Evolutionary conservation across 2,113 vertebrate species (phyloP), one percentile per base, ranked within the genome.

Genomic region (Puntigrus tetrazona): DNA sequence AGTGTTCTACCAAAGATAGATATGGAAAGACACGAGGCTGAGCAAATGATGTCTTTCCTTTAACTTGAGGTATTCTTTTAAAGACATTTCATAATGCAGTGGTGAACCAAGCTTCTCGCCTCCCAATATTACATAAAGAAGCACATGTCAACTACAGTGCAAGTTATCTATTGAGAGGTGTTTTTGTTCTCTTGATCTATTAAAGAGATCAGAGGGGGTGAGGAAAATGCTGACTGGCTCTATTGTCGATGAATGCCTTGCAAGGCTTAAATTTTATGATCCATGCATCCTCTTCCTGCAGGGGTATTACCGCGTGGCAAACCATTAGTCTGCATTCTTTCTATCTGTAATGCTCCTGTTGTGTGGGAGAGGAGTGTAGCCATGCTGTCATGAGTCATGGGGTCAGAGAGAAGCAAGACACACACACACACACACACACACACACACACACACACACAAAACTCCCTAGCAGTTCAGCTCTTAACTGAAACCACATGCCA

Each of bases 401-500:
- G 86, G 75, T 82, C 59, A 78, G 85, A 52, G 57, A 81, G 73
- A 70, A 70, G 82, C 69, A 43, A 61, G 55, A 72, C 57, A 61
- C 22, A 72, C 8, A 81, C 27, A 73, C 57, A 36, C 36, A 36
- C 4, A 47, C 55, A 27, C 31, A 55, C 29, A 78, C 47, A 67
- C 25, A 77, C 31, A 69, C 38, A 81, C 27, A 69, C 43, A 55
- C 65, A 70, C 55, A 70, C 43, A 25, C 45, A 6, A 59, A 70
- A 34, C 67, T 80, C 77, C 73, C 59, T 31, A 73, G 78, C 84
- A 84, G 83, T 85, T 81, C 63, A 73, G 78, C 82, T 86, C 73
- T 77, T 86, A 88, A 90, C 85, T 70, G 69, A 83, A 88, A 87
- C 73, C 89, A 90, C 86, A 88, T 89, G 86, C 72, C 61, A 81